Evolutionary conservation across 2,888 invertebrate species (phyloP).

Genomic region (Dastarcus helophoroides): DNA sequence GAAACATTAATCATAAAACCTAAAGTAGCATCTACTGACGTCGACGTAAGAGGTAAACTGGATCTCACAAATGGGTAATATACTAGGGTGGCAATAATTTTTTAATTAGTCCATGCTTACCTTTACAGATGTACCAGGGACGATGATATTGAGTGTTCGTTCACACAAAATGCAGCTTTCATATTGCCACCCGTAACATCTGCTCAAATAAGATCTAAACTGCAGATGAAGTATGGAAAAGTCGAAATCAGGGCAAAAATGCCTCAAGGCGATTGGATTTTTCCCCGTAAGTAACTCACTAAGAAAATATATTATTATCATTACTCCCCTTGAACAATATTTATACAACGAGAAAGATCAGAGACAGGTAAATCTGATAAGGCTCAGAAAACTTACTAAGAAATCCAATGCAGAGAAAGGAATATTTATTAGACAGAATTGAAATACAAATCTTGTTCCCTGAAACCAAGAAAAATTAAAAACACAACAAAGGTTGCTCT

Average conservation of each 20-base stretch:
- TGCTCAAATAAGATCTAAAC: constrained; percentile 36
- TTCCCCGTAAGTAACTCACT: constrained; percentile 37
- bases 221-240: constrained; percentile 39
- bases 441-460: too few species aligned
- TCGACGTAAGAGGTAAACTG: constrained; percentile 26
- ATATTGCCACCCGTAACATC: constrained; percentile 41
- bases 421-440: too few species aligned
- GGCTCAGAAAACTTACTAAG: too few species aligned
- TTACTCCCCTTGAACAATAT: too few species aligned
- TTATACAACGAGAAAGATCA: too few species aligned
- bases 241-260: constrained; percentile 42
- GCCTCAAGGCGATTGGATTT: constrained; percentile 45
- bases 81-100: too few species aligned
- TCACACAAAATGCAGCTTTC: constrained; percentile 25
- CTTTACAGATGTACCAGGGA: constrained; percentile 34
- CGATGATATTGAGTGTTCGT: constrained; percentile 25
- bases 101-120: constrained; percentile 2
- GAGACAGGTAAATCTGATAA: too few species aligned
- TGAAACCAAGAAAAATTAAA: too few species aligned
- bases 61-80: constrained; percentile 32
- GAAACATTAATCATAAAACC: constrained; percentile 34
- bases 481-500: too few species aligned
- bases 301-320: not conserved
- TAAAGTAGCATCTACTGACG: constrained; percentile 21
- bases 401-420: too few species aligned